These are phyloP conservation scores for Ricordea florida DNA, from an alignment of 92 coral and sea anemone species.

Conservation along the genomic window DNA sequence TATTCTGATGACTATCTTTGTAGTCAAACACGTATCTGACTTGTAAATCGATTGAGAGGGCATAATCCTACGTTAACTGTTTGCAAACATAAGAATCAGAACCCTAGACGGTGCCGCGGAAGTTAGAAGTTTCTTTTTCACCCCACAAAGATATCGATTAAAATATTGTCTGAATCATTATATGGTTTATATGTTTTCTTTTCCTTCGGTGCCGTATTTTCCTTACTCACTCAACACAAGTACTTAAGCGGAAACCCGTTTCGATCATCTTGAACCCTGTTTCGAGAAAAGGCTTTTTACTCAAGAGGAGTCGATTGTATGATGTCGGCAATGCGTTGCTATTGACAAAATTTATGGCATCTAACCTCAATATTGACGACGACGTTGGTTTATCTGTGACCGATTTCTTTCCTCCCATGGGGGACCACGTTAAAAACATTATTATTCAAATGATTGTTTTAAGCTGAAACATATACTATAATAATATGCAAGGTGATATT, in stretches of 20 bases:
- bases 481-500: conserved; percentile 2
- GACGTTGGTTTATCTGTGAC: not conserved
- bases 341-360: not conserved
- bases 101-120: conserved; percentile 41
- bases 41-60: conserved; percentile 5
- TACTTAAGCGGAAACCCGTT: conserved; percentile 37
- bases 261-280: not conserved
- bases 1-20: too few species aligned
- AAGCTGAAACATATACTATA: not conserved
- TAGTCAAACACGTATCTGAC: not conserved
- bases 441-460: conserved; percentile 13
- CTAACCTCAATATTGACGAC: too few species aligned
- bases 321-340: not conserved
- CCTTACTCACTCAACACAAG: conserved; percentile 37
- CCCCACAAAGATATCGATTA: conserved; percentile 47
- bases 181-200: conserved; percentile 42
- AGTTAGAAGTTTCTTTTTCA: not conserved
- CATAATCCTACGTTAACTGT: conserved; percentile 6
- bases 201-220: conserved; percentile 46
- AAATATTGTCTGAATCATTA: conserved; percentile 24
- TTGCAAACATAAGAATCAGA: conserved; percentile 16
- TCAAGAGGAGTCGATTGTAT: too few species aligned
- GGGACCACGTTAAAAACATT: not conserved
- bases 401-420: not conserved
- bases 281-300: too few species aligned